Conservation (phyloP, 2,888 invertebrate genomes). For the Stomorhina lunata region DNA sequence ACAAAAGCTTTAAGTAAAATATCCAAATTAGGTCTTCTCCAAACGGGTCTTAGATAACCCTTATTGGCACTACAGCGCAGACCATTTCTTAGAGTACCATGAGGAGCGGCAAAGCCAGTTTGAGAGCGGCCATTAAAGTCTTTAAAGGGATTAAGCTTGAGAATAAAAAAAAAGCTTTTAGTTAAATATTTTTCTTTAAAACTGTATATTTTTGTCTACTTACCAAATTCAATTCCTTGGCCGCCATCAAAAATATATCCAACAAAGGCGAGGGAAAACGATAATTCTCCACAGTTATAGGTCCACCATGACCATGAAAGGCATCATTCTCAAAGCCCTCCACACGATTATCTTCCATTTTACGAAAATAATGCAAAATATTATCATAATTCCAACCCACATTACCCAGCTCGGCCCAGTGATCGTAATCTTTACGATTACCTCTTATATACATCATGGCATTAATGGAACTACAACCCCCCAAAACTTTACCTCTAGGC, state of each 20-base stretch:
- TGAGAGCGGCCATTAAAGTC: slow-evolving; percentile 91
- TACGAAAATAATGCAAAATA: slow-evolving; percentile 88
- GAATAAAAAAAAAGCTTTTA: slow-evolving; percentile 2
- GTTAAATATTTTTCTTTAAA: too few relatives aligned
- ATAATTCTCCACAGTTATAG: slow-evolving; percentile 87
- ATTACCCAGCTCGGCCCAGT: slow-evolving; percentile 89
- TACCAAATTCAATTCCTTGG: slow-evolving; percentile 83
- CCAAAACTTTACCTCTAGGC: slow-evolving; percentile 90
- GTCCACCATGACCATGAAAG: slow-evolving; percentile 87
- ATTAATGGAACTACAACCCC: slow-evolving; percentile 91
- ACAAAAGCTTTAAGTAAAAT: slow-evolving; percentile 86
- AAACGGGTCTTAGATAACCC: slow-evolving; percentile 86
- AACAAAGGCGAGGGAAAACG: slow-evolving; percentile 86
- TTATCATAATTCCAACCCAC: slow-evolving; percentile 89
- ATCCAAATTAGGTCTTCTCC: slow-evolving; percentile 86
- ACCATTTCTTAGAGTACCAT: slow-evolving; percentile 89
- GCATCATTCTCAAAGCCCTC: slow-evolving; percentile 80
- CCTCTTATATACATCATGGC: slow-evolving; percentile 95
- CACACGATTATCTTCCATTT: slow-evolving; percentile 89
- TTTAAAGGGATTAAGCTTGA: slow-evolving; percentile 81
- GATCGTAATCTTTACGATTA: slow-evolving; percentile 90
- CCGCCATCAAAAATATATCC: slow-evolving; percentile 86
- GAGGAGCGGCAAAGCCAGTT: slow-evolving; percentile 88
- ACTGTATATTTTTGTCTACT: too few relatives aligned
- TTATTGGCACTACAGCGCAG: slow-evolving; percentile 91